Evolutionary conservation across 1,140 invertebrate genomes (phyloP).

Genomic region (Ladona fulva): DNA sequence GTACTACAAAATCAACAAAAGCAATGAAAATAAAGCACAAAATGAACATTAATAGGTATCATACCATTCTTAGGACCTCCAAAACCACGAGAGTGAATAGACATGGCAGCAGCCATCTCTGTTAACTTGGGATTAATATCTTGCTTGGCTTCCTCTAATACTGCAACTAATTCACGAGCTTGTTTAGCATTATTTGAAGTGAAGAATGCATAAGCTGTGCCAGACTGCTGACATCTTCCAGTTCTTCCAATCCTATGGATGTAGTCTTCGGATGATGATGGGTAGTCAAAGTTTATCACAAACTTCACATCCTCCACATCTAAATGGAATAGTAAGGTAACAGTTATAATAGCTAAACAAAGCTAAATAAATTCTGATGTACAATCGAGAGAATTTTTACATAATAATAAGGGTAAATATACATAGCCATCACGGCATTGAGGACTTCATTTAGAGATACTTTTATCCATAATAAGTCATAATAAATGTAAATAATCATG

Average conservation of each 20-base stretch:
- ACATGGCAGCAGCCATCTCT: conserved; percentile 5
- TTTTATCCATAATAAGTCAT: too few relatives aligned
- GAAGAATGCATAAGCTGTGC: conserved; percentile 85
- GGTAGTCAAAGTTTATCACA: conserved; percentile 90
- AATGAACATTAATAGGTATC: too few relatives aligned
- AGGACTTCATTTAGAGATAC: too few relatives aligned
- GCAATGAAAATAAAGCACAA: too few relatives aligned
- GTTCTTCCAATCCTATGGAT: conserved; percentile 86
- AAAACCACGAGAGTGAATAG: neutral
- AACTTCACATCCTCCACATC: conserved; percentile 88
- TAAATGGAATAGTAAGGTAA: conserved; percentile 33
- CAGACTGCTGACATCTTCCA: conserved; percentile 68
- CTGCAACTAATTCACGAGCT: conserved; percentile 54
- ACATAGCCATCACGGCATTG: too few relatives aligned
- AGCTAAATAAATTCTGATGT: neutral
- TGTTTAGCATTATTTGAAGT: conserved; percentile 68
- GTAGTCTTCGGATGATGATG: conserved; percentile 83
- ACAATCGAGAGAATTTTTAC: too few relatives aligned
- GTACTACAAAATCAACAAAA: too few relatives aligned
- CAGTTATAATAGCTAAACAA: neutral
- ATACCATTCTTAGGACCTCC: neutral
- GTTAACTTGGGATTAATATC: conserved; percentile 47
- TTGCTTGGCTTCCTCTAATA: conserved; percentile 62
- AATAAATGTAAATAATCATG: too few relatives aligned
- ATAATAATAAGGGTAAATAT: too few relatives aligned